Percentiles rank a stretch among this genome's conserved stretches.
These are phyloP conservation scores for Mythimna pallens DNA, from an alignment of 2,888 invertebrate genomes.

Conservation along the genomic window DNA sequence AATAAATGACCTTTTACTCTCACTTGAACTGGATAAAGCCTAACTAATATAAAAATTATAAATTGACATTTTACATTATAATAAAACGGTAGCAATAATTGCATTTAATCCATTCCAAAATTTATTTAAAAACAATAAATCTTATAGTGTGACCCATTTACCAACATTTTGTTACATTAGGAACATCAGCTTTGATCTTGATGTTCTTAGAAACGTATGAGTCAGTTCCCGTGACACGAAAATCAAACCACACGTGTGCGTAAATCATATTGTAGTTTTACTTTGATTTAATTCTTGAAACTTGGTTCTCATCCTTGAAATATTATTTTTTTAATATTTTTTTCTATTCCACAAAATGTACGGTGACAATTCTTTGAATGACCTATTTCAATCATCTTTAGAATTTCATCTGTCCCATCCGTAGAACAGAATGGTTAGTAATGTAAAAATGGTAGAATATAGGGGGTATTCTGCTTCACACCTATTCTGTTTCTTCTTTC, in stretches of 20 bases:
- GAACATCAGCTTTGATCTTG: slow-evolving; percentile 42
- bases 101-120: slow-evolving; percentile 6
- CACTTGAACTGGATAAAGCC: not conserved
- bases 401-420: not conserved
- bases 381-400: not conserved
- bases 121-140: slow-evolving; percentile 40
- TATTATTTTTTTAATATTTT: slow-evolving; percentile 1
- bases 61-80: not conserved
- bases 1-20: not conserved
- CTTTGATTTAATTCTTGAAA: slow-evolving; percentile 43
- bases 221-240: slow-evolving; percentile 35
- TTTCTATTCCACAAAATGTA: not conserved
- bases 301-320: slow-evolving; percentile 3
- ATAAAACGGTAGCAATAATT: not conserved
- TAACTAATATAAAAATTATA: not conserved
- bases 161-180: slow-evolving; percentile 31
- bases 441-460: too few relatives aligned
- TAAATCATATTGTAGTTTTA: slow-evolving; percentile 26
- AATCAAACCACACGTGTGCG: slow-evolving; percentile 27
- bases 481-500: not conserved
- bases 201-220: slow-evolving; percentile 31
- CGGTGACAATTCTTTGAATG: not conserved
- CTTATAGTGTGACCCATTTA: slow-evolving; percentile 41
- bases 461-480: not conserved
- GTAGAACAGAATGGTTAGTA: not conserved